A percentile compares a stretch with the other conserved stretches of the same genome.
Evolutionary conservation across 2,888 invertebrate genomes (phyloP).

Genomic region (Lasioglossum oenotherae): DNA sequence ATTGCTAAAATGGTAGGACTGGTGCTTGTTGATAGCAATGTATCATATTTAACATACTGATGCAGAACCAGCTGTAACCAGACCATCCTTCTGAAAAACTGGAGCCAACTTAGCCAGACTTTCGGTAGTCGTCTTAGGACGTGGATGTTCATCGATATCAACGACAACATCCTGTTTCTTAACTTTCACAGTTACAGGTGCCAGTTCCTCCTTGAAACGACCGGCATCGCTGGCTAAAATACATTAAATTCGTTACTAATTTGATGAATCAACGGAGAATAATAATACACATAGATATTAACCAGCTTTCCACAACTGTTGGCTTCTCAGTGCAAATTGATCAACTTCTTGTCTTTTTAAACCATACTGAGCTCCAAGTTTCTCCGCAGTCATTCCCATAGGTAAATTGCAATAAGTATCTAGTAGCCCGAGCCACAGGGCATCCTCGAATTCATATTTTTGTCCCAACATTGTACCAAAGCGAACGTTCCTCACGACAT

Average conservation of each 20-base stretch:
- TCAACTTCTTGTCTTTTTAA: slow-evolving; percentile 94
- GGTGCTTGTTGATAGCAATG: slow-evolving; percentile 87
- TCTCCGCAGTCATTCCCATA: slow-evolving; percentile 98
- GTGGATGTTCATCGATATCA: slow-evolving; percentile 96
- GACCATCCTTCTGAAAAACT: slow-evolving; percentile 97
- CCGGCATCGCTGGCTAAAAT: slow-evolving; percentile 93
- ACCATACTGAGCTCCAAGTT: slow-evolving; percentile 93
- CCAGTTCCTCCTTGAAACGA: slow-evolving; percentile 95
- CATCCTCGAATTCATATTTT: slow-evolving; percentile 93
- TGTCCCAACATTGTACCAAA: slow-evolving; percentile 95
- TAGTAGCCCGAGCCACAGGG: slow-evolving; percentile 94
- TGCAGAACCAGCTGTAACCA: slow-evolving; percentile 97
- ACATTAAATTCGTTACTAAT: neutral
- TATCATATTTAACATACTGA: slow-evolving; percentile 88
- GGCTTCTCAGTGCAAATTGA: slow-evolving; percentile 93
- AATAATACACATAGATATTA: slow-evolving; percentile 53
- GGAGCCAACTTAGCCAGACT: slow-evolving; percentile 93
- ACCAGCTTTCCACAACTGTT: slow-evolving; percentile 95
- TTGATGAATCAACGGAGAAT: neutral
- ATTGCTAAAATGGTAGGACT: slow-evolving; percentile 89
- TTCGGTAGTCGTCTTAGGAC: slow-evolving; percentile 94
- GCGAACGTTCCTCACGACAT: slow-evolving; percentile 92
- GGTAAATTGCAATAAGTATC: slow-evolving; percentile 96
- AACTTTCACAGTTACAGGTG: slow-evolving; percentile 92
- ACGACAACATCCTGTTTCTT: slow-evolving; percentile 93